A percentile compares a stretch with the other conserved stretches of the same genome.
Conservation (phyloP, 53 echinoderm and acorn worm species). For the Crossaster papposus region DNA sequence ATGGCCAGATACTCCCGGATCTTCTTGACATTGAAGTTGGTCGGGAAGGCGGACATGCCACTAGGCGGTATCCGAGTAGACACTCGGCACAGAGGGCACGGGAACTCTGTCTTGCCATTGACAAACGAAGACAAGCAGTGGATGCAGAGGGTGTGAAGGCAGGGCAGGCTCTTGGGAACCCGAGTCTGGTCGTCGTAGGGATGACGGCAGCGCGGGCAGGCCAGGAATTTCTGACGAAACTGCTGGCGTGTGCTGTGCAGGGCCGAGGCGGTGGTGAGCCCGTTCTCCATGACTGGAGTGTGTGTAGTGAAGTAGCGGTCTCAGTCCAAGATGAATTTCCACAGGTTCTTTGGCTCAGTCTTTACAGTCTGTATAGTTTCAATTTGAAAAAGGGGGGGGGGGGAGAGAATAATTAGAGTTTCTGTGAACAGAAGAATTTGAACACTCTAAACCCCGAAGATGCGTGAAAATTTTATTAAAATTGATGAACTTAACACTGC, state of each 20-base stretch:
- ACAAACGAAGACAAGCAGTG: constrained; percentile 61
- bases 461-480: too few relatives aligned
- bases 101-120: constrained; percentile 54
- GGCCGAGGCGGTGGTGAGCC: constrained; percentile 8
- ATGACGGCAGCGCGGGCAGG: constrained; percentile 66
- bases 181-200: constrained; percentile 62
- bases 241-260: constrained; percentile 59
- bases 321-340: neutral
- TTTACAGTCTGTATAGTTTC: neutral
- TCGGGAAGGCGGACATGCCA: constrained; percentile 58
- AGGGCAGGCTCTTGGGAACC: constrained; percentile 74
- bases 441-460: too few relatives aligned
- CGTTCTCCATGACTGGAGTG: constrained; percentile 41
- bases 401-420: neutral
- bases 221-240: constrained; percentile 67
- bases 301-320: neutral
- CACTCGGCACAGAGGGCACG: constrained; percentile 51
- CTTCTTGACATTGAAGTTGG: constrained; percentile 64
- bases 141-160: constrained; percentile 74
- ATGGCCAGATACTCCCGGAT: constrained; percentile 61
- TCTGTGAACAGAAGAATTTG: neutral
- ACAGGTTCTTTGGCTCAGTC: neutral
- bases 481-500: too few relatives aligned
- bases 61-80: constrained; percentile 6
- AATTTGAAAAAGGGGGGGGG: neutral